These are phyloP conservation scores for Micrastur ruficollis DNA, from an alignment of 2,797 vertebrate genomes.

Conservation along the genomic window DNA sequence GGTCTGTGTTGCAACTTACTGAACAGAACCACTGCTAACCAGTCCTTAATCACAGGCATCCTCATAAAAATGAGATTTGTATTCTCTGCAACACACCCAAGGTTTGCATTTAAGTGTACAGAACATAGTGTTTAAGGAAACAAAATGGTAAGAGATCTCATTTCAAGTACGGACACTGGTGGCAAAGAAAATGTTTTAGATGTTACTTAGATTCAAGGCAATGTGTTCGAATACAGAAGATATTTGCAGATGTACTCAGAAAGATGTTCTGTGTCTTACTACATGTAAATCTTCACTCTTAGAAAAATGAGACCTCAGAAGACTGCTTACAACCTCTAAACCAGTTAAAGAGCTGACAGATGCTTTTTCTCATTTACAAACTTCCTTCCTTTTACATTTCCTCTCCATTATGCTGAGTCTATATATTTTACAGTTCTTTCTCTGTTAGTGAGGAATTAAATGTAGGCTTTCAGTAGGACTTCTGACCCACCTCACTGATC, in stretches of 20 bases:
- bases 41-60: neutral
- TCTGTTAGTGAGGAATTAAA: neutral
- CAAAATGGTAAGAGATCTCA: neutral
- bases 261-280: neutral
- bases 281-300: neutral
- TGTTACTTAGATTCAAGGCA: neutral
- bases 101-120: neutral
- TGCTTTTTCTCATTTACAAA: conserved; percentile 13
- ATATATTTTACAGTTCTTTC: neutral
- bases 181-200: neutral
- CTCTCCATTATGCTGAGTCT: conserved; percentile 1
- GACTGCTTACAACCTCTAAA: neutral
- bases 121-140: neutral
- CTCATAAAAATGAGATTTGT: neutral
- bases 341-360: conserved; percentile 29
- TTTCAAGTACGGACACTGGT: neutral
- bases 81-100: neutral
- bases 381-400: conserved; percentile 50
- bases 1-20: neutral
- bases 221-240: neutral
- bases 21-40: neutral
- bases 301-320: neutral
- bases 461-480: neutral
- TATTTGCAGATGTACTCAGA: neutral
- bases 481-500: neutral